Evolutionary conservation across 2,888 invertebrate genomes (phyloP), one percentile per base, ranked within the genome.

Genomic region (Podabrus alpinus): DNA sequence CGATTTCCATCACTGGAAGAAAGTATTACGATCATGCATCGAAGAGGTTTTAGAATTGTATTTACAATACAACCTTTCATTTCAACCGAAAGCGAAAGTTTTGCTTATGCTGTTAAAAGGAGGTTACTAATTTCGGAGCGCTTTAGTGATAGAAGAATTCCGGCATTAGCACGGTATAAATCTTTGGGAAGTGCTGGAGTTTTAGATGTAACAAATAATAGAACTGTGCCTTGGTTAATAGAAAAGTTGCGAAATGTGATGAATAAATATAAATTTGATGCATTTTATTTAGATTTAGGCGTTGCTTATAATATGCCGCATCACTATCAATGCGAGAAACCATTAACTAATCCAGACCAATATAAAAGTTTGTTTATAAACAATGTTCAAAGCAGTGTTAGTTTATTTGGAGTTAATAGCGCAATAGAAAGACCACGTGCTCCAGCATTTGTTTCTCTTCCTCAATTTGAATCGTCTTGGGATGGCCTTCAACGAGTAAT

Each of bases 21-120:
- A 73, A 94, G 94, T 1, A 92, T 96, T 9, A 93, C 94, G 80
- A 93, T 95, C 69, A 89, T 97, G 59, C 94, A 94, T 79, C 90
- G 96, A 29, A 89, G 96, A 78, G 96, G 96, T 0, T 97, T 97
- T 79, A 92, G 94, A 83, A 93, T 97, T 13, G 94, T 94, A 0
- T 92, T 97, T 79, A 94, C 95, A n/a, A 91, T 97, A 0, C 96
- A 97, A 83, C 97, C 97, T 0, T 97, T 95, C 84, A 93, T 97
- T 29, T 94, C 94, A 69, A 95, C 96, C 0, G 95, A 96, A 82
- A 96, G 97, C 79, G 88, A 88, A 1, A 95, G 94, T 82, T 97
- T 97, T 84, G 92, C 92, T 70, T 93, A 95, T 81, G 93, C 95
- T 0, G 94, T 96, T 0, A 90, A 91, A 69, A 92, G 92, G 71